Evolutionary conservation across 1,140 invertebrate species (phyloP).

Genomic region (Helicoverpa zea): DNA sequence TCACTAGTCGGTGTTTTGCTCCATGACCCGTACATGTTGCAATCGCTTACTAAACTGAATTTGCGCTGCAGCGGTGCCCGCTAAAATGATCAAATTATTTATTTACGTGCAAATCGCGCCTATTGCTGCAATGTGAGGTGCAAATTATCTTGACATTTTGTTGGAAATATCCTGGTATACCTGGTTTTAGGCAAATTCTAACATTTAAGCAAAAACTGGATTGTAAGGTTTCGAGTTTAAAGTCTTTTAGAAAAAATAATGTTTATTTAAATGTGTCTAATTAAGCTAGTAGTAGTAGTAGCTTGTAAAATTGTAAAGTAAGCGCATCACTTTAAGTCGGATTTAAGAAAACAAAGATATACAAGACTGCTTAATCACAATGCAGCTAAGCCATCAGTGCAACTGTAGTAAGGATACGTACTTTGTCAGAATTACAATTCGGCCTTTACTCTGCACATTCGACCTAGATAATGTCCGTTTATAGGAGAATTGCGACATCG

Average conservation of each 20-base stretch:
- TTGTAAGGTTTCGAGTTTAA: too few species aligned
- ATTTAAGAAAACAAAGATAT: constrained; percentile 21
- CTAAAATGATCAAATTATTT: constrained; percentile 53
- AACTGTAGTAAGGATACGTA: constrained; percentile 43
- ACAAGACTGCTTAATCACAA: constrained; percentile 35
- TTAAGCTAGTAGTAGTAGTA: too few species aligned
- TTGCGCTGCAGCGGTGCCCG: constrained; percentile 38
- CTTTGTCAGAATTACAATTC: constrained; percentile 47
- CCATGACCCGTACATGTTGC: constrained; percentile 49
- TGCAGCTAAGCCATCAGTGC: constrained; percentile 33
- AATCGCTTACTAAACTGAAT: constrained; percentile 47
- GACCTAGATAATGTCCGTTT: constrained; percentile 47
- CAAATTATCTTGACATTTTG: constrained; percentile 22
- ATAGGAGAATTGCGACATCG: constrained; percentile 52
- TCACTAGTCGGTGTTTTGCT: constrained; percentile 17
- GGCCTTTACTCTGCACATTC: constrained; percentile 46
- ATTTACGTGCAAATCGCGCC: constrained; percentile 22
- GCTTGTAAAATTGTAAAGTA: too few species aligned
- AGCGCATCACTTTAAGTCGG: neutral
- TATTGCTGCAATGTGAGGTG: neutral
- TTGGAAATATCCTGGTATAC: neutral
- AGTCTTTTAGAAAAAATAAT: too few species aligned
- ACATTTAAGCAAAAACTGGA: too few species aligned
- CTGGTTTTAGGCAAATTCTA: too few species aligned
- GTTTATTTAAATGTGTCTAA: neutral